Base-by-base conservation (phyloP, 2,888 invertebrate species). In the Mayetiola destructor region DNA sequence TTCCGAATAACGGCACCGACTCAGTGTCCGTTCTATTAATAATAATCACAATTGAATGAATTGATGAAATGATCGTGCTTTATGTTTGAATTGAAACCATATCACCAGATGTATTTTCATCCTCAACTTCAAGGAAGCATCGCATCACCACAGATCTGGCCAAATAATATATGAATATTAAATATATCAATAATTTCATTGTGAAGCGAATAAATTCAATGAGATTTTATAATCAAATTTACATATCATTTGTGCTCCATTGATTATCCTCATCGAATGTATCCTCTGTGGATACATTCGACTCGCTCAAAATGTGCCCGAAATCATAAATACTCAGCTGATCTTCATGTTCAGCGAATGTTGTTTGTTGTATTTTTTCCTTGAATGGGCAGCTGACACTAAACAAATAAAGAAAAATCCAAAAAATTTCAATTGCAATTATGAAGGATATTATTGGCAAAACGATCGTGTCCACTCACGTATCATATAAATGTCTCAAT, bases 401-500 rank as follows among this genome's bases (percentile, higher is more conserved):
- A 18, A 27, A 56, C 37, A 16, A 23, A 29, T 12, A 10, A 20
- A 6, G 9, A 8, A 9, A 20, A 52, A 9, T 52, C 10, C n/a
- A 20, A 29, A 27, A n/a, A n/a, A n/a, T 54, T 21, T 20, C 21
- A 8, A 5, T 10, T 20, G 8, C 6, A 20, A 3, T 10, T 54
- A 12, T 18, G 29, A 14, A 30, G 12, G 14, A 29, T 32, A 3
- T 6, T 54, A 5, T 29, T 30, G 4, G 27, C 16, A 54, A 55
- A 21, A 14, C 23, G 10, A 21, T 52, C n/a, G 14, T 6, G 20
- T 56, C 54, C 58, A n/a, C n/a, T n/a, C n/a, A n/a, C 57, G 58
- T 67, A 60, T 73, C 73, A 59, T 68, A 72, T 2, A 73, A 64
- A 60, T 68, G 66, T 56, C 68, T 64, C 3, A 73, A 61, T 57